phyloP scores from a whole-genome alignment of 1,140 invertebrate species.

The Neoseiulus cucumeris region DNA sequence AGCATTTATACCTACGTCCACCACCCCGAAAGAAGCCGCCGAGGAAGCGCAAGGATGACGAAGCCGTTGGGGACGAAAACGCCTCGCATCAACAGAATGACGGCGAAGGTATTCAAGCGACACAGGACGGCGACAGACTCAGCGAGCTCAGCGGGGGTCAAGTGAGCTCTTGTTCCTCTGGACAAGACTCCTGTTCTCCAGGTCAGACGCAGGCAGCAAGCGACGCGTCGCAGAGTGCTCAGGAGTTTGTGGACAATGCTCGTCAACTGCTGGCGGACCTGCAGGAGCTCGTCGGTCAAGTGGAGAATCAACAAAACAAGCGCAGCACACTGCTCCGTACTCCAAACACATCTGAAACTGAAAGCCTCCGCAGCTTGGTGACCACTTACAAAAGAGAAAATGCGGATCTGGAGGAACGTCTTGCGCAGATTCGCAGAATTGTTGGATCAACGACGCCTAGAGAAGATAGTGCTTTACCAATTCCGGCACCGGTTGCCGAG shows the following conservation, averaged over 20 bases:
- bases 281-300: background rate
- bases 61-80: background rate
- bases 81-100: background rate
- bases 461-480: background rate
- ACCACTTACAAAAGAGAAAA: conserved; percentile 31
- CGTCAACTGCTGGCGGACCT: background rate
- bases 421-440: conserved; percentile 39
- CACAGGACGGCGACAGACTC: background rate
- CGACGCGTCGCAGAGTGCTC: background rate
- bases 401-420: conserved; percentile 40
- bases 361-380: conserved; percentile 35
- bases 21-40: conserved; percentile 5
- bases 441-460: background rate
- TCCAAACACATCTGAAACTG: background rate
- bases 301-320: background rate
- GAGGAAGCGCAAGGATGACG: background rate
- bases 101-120: background rate
- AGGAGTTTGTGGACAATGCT: too few relatives aligned
- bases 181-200: too few relatives aligned
- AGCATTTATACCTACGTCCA: background rate
- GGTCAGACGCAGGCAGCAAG: too few relatives aligned
- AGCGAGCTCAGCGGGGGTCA: background rate
- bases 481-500: background rate
- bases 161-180: background rate
- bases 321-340: background rate